Evolutionary conservation across 1,140 invertebrate genomes (phyloP).

Genomic region (Dendrolimus kikuchii): DNA sequence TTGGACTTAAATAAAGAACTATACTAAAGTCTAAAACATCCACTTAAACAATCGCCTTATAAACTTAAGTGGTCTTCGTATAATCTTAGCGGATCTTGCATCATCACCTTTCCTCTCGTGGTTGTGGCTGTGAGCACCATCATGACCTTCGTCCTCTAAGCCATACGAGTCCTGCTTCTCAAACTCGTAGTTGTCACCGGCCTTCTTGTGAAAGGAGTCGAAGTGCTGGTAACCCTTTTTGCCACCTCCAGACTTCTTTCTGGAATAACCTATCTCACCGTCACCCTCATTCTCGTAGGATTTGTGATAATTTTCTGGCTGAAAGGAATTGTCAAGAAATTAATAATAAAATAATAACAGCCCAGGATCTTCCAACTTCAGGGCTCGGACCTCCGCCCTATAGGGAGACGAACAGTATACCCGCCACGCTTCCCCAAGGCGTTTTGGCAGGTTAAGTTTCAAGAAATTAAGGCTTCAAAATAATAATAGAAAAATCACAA

Average conservation of each 20-base stretch:
- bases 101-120: slow-evolving; percentile 54
- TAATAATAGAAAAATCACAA: too few relatives aligned
- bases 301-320: slow-evolving; percentile 58
- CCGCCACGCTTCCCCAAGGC: too few relatives aligned
- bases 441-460: too few relatives aligned
- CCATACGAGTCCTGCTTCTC: slow-evolving; percentile 78
- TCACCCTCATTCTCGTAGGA: slow-evolving; percentile 70
- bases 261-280: slow-evolving; percentile 78
- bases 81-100: slow-evolving; percentile 16
- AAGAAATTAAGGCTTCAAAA: too few relatives aligned
- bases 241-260: slow-evolving; percentile 76
- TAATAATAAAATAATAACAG: too few relatives aligned
- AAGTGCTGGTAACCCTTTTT: slow-evolving; percentile 80
- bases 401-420: too few relatives aligned
- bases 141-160: slow-evolving; percentile 24
- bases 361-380: too few relatives aligned
- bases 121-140: slow-evolving; percentile 49
- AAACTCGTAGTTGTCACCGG: slow-evolving; percentile 79
- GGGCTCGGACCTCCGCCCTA: too few relatives aligned
- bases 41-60: slow-evolving; percentile 28
- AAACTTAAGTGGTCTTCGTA: slow-evolving; percentile 32
- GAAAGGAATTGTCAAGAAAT: slow-evolving; percentile 1
- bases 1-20: background rate
- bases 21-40: slow-evolving; percentile 16
- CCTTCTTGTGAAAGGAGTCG: slow-evolving; percentile 81